Evolutionary conservation across 2,888 invertebrate species (phyloP).

Genomic region (Ecliptopera silaceata): DNA sequence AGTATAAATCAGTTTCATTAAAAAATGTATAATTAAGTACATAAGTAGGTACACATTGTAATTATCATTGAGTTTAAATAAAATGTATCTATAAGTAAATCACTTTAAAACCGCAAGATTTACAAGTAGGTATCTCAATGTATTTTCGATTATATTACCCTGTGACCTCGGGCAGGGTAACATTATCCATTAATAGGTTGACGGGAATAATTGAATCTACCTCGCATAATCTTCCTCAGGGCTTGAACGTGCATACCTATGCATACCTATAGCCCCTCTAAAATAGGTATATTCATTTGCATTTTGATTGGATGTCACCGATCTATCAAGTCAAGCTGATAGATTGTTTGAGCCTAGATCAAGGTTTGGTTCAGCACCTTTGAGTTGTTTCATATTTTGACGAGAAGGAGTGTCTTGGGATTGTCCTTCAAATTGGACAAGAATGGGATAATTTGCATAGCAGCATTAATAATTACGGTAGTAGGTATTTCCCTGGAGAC

Average conservation of each 20-base stretch:
- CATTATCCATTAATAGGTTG: not conserved
- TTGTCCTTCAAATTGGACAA: no score
- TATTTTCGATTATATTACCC: not conserved
- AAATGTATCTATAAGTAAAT: no score
- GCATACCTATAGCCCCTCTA: not conserved
- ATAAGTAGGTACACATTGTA: no score
- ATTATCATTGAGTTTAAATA: no score
- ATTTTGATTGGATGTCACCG: slow-evolving; percentile 13
- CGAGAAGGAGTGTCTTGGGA: no score
- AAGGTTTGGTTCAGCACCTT: no score
- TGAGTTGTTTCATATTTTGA: no score
- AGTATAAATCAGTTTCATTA: no score
- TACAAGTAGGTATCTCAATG: not conserved
- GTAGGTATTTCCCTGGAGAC: no score
- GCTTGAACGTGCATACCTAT: not conserved
- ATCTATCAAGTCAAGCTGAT: not conserved
- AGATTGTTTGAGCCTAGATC: not conserved
- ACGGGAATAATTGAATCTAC: slow-evolving; percentile 13
- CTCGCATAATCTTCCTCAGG: slow-evolving; percentile 1
- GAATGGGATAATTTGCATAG: no score
- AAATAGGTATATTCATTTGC: slow-evolving; percentile 3
- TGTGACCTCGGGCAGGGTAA: not conserved
- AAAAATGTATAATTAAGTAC: no score
- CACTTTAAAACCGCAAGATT: not conserved
- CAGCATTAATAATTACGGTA: no score